Base-by-base conservation (phyloP, 2,888 invertebrate genomes). In the Euplagia quadripunctaria region DNA sequence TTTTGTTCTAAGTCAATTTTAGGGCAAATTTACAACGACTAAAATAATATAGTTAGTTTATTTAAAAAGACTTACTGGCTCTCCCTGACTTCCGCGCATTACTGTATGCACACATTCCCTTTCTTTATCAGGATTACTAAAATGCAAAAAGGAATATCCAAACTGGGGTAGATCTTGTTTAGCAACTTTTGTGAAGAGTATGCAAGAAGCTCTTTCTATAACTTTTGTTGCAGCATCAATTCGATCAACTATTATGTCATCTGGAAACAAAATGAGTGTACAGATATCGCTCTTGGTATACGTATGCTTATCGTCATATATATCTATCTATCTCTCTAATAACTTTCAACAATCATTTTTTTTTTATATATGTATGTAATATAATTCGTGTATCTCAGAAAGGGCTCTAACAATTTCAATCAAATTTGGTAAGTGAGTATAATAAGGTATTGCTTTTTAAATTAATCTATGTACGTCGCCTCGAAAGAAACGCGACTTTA, bases 21-120 rank as follows among this genome's bases (percentile, higher is more conserved):
- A 2, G 31, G 31, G 1, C 31, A 31, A 31, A 31, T 31, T 31
- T 31, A 31, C 31, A 31, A 31, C 31, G 1, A 31, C 31, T 31
- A 31, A 31, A 31, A 31, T 31, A 31, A 31, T 31, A 1, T 31
- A 31, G 1, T 31, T 31, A 31, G 1, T 31, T 31, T 41, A 43
- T 55, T 43, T 49, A 58, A 12, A 52, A 17, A 43, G 42, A 52
- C 91, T 90, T 88, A 94, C 94, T 69, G 88, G 86, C 86, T 89
- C 89, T 8, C 86, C 86, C 41, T 64, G 64, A 5, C 68, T 67
- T 12, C 83, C 84, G 0, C 70, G 58, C 1, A 61, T 55, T 12
- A 86, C 77, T n/a, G 81, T 72, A 68, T 94, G 94, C 1, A 84
- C 80, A 58, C 94, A 94, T 4, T 90, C 87, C 52, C 91, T 85